These are phyloP conservation scores for Falco rusticolus DNA, from an alignment of 2,797 vertebrate genomes.

Conservation along the genomic window DNA sequence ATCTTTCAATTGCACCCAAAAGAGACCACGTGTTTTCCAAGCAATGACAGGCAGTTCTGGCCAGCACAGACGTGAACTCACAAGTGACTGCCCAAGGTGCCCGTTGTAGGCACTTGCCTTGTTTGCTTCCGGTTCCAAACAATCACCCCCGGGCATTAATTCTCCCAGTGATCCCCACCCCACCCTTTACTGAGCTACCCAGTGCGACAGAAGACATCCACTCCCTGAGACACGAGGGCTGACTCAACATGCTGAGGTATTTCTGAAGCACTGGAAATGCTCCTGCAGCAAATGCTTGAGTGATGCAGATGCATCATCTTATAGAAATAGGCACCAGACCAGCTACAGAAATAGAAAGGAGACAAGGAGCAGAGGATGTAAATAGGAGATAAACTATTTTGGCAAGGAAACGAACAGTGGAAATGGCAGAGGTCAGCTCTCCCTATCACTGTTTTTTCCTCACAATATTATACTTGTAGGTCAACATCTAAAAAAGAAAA, in stretches of 20 bases:
- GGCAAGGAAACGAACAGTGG: background rate
- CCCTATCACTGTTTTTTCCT: background rate
- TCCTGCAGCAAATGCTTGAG: slow-evolving; percentile 5
- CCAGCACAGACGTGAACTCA: background rate
- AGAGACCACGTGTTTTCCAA: background rate
- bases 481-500: background rate
- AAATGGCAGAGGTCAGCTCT: background rate
- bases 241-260: background rate
- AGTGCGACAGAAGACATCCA: background rate
- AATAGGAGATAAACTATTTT: background rate
- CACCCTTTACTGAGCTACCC: background rate
- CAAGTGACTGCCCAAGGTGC: background rate
- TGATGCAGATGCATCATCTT: background rate
- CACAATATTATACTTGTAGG: background rate
- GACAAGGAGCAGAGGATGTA: background rate
- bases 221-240: background rate
- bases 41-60: background rate
- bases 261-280: background rate
- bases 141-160: background rate
- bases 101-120: background rate
- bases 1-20: background rate
- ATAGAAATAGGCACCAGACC: background rate
- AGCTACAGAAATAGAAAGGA: slow-evolving; percentile 11
- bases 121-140: background rate
- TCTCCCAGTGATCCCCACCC: background rate